Conservation (phyloP, 2,888 invertebrate genomes). For the Cheilosia vulpina region DNA sequence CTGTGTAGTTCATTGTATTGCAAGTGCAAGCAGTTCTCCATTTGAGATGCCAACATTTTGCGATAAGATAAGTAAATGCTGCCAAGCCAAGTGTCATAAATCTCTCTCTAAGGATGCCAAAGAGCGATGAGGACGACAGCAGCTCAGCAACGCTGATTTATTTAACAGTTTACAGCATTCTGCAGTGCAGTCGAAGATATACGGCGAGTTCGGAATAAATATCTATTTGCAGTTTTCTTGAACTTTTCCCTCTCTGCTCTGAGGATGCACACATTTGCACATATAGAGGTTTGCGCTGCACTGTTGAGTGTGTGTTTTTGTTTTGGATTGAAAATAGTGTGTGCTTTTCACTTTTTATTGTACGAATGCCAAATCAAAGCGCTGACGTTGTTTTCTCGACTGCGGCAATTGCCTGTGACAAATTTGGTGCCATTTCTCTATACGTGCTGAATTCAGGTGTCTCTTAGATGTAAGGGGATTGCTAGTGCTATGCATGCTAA, state of each 20-base stretch:
- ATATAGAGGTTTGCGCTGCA: background rate
- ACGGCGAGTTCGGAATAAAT: slow-evolving; percentile 77
- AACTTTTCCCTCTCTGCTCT: slow-evolving; percentile 45
- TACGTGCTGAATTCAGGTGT: too few relatives aligned
- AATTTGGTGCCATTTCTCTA: slow-evolving; percentile 10
- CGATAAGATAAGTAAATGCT: slow-evolving; percentile 83
- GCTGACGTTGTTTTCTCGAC: slow-evolving; percentile 24
- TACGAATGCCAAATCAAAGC: slow-evolving; percentile 61
- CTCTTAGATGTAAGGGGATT: too few relatives aligned
- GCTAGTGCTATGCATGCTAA: too few relatives aligned
- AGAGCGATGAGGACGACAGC: slow-evolving; percentile 74
- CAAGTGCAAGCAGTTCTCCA: slow-evolving; percentile 56
- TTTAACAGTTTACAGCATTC: slow-evolving; percentile 83
- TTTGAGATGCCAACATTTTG: slow-evolving; percentile 81
- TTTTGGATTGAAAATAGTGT: slow-evolving; percentile 4
- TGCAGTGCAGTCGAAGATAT: slow-evolving; percentile 81
- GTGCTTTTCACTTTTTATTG: slow-evolving; percentile 38
- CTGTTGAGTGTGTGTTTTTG: slow-evolving; percentile 21
- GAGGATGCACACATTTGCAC: slow-evolving; percentile 7
- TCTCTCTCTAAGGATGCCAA: slow-evolving; percentile 83
- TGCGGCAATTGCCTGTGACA: slow-evolving; percentile 39
- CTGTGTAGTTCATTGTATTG: slow-evolving; percentile 60
- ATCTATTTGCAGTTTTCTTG: slow-evolving; percentile 75
- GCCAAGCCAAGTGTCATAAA: slow-evolving; percentile 83
- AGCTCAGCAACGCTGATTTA: slow-evolving; percentile 82